A percentile compares a stretch with the other conserved stretches of the same genome.
Conservation (phyloP, 2,113 vertebrate species). For the Todiramphus saurophagus region DNA sequence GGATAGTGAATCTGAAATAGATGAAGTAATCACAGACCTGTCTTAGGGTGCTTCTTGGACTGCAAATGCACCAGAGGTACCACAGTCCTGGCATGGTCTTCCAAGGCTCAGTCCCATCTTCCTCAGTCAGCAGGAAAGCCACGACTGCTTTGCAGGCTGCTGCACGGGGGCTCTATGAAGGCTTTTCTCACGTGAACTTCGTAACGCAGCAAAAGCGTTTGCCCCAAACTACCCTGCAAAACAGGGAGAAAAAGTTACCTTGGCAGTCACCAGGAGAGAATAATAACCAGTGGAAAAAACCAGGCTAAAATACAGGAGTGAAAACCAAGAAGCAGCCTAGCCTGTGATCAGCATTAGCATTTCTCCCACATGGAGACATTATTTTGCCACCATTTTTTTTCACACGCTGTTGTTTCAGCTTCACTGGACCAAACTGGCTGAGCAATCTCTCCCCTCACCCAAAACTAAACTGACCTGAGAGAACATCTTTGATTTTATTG, state of each 20-base stretch:
- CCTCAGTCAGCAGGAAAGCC: background rate
- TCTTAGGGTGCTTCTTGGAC: background rate
- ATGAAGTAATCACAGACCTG: background rate
- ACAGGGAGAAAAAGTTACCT: background rate
- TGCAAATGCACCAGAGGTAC: background rate
- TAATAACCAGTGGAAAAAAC: background rate
- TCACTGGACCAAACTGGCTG: background rate
- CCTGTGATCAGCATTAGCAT: background rate
- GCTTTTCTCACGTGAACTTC: background rate
- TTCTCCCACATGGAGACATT: background rate
- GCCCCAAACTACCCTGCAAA: background rate
- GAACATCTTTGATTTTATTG: conserved; percentile 25
- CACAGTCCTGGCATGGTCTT: background rate
- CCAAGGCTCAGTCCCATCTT: background rate
- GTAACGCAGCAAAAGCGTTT: background rate
- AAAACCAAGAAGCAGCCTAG: background rate
- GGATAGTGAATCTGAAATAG: background rate
- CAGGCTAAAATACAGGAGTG: background rate
- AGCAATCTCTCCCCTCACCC: background rate
- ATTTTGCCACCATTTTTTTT: conserved; percentile 22
- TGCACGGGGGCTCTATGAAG: fast-evolving
- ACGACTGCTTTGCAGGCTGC: background rate
- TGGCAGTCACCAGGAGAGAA: background rate
- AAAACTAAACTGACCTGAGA: conserved; percentile 60
- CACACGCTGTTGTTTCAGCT: background rate